phyloP scores from a whole-genome alignment of 2,888 invertebrate species.

The Netelia melanura region DNA sequence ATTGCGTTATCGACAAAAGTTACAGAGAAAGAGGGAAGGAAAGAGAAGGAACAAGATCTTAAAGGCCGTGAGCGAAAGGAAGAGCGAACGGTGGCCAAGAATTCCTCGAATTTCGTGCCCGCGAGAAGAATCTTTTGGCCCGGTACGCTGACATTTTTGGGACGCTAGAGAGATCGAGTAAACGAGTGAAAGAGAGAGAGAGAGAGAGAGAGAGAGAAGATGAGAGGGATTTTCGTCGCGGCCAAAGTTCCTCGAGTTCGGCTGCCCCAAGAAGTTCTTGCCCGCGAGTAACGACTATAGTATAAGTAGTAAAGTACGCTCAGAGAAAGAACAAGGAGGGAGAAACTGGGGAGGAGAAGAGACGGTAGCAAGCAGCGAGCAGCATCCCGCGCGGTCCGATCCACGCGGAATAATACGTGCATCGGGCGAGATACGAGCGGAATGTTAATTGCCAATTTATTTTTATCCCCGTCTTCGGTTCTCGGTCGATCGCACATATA shows the following conservation, averaged over 20 bases:
- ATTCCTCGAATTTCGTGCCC: conserved; percentile 77
- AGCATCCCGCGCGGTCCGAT: conserved; percentile 37
- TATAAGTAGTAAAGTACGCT: conserved; percentile 57
- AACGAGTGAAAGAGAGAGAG: conserved; percentile 30
- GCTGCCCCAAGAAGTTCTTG: conserved; percentile 48
- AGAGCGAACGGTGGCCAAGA: conserved; percentile 67
- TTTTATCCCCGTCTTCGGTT: conserved; percentile 73
- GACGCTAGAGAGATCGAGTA: conserved; percentile 66
- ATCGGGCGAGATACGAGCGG: conserved; percentile 77
- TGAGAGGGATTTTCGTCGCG: not conserved
- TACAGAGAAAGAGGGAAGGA: not conserved
- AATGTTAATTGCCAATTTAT: conserved; percentile 83
- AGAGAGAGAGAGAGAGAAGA: not conserved
- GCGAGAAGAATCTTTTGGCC: conserved; percentile 77
- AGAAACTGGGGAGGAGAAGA: not conserved
- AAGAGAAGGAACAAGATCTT: conserved; percentile 1
- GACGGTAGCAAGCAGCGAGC: not conserved
- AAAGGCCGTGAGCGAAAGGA: conserved; percentile 31
- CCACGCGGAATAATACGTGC: conserved; percentile 57
- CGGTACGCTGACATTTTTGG: conserved; percentile 77
- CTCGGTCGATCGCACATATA: conserved; percentile 12
- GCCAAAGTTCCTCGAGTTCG: conserved; percentile 60
- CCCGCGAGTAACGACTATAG: conserved; percentile 49
- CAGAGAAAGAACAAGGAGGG: conserved; percentile 6
- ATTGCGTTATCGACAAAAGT: not conserved